Evolutionary conservation across 2,113 vertebrate genomes (phyloP).

Genomic region (Hippoglossus stenolepis): DNA sequence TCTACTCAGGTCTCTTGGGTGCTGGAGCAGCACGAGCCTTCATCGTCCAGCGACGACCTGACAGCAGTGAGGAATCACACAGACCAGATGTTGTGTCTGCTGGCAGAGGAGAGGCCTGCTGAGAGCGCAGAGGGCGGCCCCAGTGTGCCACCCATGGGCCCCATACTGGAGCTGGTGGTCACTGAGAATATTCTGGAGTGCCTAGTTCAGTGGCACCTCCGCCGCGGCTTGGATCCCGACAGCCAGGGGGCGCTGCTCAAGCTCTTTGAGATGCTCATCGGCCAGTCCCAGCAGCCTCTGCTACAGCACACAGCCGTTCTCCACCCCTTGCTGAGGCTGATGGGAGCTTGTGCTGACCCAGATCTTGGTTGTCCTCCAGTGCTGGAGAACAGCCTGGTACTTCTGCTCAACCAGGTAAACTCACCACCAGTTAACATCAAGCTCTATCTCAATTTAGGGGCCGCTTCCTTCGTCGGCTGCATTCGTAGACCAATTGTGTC

Average conservation of each 20-base stretch:
- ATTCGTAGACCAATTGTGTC: background rate
- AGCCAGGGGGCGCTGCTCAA: conserved; percentile 92
- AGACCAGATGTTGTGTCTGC: conserved; percentile 93
- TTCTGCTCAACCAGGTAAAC: conserved; percentile 89
- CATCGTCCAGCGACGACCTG: conserved; percentile 88
- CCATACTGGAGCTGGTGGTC: conserved; percentile 90
- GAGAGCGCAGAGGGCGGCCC: conserved; percentile 53
- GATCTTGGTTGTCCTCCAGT: conserved; percentile 79
- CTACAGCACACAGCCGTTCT: conserved; percentile 89
- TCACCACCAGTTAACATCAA: background rate
- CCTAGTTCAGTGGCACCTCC: conserved; percentile 91
- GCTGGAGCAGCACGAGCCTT: conserved; percentile 86
- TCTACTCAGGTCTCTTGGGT: conserved; percentile 87
- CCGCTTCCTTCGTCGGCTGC: background rate
- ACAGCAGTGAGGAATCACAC: conserved; percentile 94
- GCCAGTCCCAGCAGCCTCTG: conserved; percentile 92
- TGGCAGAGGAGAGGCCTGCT: conserved; percentile 89
- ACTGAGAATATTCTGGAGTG: conserved; percentile 88
- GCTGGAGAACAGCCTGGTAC: conserved; percentile 91
- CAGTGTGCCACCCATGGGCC: conserved; percentile 77
- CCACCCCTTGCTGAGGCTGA: conserved; percentile 88
- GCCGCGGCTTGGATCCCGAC: conserved; percentile 87
- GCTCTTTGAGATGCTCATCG: conserved; percentile 94
- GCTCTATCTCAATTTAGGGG: background rate
- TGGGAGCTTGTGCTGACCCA: conserved; percentile 86